Conservation (phyloP, 2,113 vertebrate genomes). For the Odobenus rosmarus region DNA sequence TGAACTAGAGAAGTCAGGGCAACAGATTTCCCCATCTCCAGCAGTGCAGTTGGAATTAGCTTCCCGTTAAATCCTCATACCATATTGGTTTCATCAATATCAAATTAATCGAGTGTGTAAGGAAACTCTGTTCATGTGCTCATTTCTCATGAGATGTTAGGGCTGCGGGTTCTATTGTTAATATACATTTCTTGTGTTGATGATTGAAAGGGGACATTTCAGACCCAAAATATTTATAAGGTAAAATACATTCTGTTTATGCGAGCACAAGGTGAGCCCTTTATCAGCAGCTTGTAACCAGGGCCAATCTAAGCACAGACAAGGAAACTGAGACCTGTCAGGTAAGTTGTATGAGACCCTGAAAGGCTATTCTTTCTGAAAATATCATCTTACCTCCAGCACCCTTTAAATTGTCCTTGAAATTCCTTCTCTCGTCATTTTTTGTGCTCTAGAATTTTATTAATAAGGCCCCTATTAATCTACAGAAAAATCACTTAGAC, state of each 20-base stretch:
- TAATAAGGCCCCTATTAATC: not conserved
- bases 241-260: not conserved
- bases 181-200: not conserved
- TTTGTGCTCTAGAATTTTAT: not conserved
- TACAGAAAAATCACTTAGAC: not conserved
- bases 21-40: rapidly evolving
- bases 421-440: not conserved
- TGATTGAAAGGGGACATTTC: not conserved
- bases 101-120: not conserved
- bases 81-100: rapidly evolving
- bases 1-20: rapidly evolving
- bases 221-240: not conserved
- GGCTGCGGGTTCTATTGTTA: not conserved
- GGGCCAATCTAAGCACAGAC: not conserved
- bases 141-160: not conserved
- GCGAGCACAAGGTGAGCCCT: not conserved
- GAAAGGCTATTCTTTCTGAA: not conserved
- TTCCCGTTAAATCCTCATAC: not conserved
- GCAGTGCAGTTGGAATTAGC: rapidly evolving
- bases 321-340: not conserved
- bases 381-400: not conserved
- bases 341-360: not conserved
- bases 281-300: not conserved
- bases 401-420: not conserved
- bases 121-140: not conserved